phyloP scores from a whole-genome alignment of 2,113 vertebrate genomes.

The Oophaga pumilio region DNA sequence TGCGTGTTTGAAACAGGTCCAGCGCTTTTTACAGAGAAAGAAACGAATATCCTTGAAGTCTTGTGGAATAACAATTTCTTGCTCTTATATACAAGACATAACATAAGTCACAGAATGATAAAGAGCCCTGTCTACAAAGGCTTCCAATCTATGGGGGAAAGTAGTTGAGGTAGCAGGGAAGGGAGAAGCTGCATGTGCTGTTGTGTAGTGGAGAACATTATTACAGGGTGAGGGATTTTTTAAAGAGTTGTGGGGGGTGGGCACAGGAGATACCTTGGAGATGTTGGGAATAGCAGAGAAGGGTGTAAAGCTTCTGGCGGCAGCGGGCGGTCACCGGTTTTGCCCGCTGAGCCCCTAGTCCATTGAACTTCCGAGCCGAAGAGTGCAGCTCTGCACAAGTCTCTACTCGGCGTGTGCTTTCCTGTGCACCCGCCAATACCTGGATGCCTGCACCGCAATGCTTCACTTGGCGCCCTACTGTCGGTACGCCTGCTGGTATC shows the following conservation, averaged over 20 bases:
- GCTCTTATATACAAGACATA: background rate
- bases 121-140: background rate
- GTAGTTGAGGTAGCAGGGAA: background rate
- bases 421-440: too few relatives aligned
- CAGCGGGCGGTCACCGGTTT: too few relatives aligned
- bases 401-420: too few relatives aligned
- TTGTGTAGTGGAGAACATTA: background rate
- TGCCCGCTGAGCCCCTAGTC: too few relatives aligned
- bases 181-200: background rate
- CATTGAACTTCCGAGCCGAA: too few relatives aligned
- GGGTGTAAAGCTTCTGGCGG: too few relatives aligned
- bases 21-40: slow-evolving; percentile 35
- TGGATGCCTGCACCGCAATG: too few relatives aligned
- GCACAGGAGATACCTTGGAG: too few relatives aligned
- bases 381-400: too few relatives aligned
- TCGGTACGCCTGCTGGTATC: too few relatives aligned
- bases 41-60: slow-evolving; percentile 23
- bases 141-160: background rate
- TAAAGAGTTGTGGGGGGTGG: background rate
- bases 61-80: background rate
- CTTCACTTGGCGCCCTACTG: too few relatives aligned
- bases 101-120: background rate
- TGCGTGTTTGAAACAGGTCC: slow-evolving; percentile 51
- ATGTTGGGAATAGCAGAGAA: too few relatives aligned
- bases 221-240: background rate